phyloP scores from a whole-genome alignment of 2,888 invertebrate genomes.

The Rhamnusium bicolor region DNA sequence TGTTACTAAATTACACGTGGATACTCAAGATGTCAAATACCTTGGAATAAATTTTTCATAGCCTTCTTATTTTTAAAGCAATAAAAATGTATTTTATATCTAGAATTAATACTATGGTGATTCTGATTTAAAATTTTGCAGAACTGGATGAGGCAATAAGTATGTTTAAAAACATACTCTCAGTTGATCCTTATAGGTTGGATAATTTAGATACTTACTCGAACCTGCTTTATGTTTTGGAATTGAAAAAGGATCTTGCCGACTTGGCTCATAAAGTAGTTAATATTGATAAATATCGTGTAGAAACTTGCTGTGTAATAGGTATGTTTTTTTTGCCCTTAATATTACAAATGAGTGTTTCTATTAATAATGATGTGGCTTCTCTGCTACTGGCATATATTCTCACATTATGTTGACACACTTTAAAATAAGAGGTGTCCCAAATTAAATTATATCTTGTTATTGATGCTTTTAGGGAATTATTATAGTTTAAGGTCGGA shows the following conservation, averaged over 20 bases:
- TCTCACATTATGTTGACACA: constrained; percentile 1
- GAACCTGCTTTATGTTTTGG: constrained; percentile 95
- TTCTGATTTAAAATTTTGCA: constrained; percentile 68
- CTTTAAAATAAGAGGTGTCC: not conserved
- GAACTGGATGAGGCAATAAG: constrained; percentile 92
- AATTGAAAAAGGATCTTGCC: constrained; percentile 92
- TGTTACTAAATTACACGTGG: not conserved
- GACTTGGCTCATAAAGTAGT: constrained; percentile 94
- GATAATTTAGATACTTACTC: constrained; percentile 98
- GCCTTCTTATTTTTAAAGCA: not conserved
- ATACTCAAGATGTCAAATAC: not conserved
- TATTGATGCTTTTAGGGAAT: constrained; percentile 79
- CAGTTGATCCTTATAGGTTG: constrained; percentile 91
- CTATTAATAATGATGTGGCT: too few species aligned
- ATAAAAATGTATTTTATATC: too few species aligned
- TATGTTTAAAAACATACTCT: constrained; percentile 87
- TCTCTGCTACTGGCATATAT: too few species aligned
- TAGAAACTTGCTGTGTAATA: constrained; percentile 98
- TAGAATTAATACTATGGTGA: too few species aligned
- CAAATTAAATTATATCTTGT: not conserved
- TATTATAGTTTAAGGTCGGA: constrained; percentile 96
- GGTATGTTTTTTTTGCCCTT: too few species aligned
- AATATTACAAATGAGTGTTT: too few species aligned
- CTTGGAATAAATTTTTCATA: not conserved
- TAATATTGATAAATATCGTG: constrained; percentile 95